A percentile compares a stretch with the other conserved stretches of the same genome.
Evolutionary conservation across 2,113 vertebrate genomes (phyloP).

Genomic region (Platichthys stellatus): DNA sequence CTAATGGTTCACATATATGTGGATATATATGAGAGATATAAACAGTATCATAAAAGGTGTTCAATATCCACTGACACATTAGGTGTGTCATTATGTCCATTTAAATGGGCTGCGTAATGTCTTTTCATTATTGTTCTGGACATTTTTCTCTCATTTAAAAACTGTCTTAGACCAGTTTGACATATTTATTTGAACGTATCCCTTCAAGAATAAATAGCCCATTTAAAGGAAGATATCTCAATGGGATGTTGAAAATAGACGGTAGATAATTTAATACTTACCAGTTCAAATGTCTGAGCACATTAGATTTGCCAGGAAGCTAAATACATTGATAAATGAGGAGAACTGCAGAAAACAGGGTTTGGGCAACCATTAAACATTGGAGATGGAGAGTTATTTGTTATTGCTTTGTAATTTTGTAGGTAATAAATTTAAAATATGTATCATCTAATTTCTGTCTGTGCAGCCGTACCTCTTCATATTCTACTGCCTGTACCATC

Average conservation of each 20-base stretch:
- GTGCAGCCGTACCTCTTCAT: no score
- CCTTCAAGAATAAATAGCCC: slow-evolving; percentile 55
- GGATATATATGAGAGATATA: slow-evolving; percentile 22
- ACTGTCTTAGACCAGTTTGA: background rate
- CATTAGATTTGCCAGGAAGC: slow-evolving; percentile 63
- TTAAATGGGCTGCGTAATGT: slow-evolving; percentile 70
- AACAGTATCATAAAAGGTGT: slow-evolving; percentile 43
- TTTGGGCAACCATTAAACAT: slow-evolving; percentile 80
- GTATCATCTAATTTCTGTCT: no score
- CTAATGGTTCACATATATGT: slow-evolving; percentile 35
- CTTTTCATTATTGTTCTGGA: background rate
- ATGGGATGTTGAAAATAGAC: slow-evolving; percentile 35
- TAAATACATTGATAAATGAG: slow-evolving; percentile 56
- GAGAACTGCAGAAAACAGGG: slow-evolving; percentile 49
- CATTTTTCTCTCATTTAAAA: slow-evolving; percentile 24
- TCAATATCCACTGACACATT: slow-evolving; percentile 34
- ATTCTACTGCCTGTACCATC: no score
- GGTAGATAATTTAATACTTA: slow-evolving; percentile 65
- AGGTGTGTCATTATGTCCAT: slow-evolving; percentile 38
- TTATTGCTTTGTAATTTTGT: background rate
- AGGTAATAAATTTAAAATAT: background rate
- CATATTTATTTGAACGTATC: background rate
- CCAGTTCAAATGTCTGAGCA: slow-evolving; percentile 70
- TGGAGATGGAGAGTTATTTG: slow-evolving; percentile 73
- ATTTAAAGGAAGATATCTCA: slow-evolving; percentile 71